phyloP scores from a whole-genome alignment of 2,113 vertebrate genomes.

The Ahaetulla prasina region DNA sequence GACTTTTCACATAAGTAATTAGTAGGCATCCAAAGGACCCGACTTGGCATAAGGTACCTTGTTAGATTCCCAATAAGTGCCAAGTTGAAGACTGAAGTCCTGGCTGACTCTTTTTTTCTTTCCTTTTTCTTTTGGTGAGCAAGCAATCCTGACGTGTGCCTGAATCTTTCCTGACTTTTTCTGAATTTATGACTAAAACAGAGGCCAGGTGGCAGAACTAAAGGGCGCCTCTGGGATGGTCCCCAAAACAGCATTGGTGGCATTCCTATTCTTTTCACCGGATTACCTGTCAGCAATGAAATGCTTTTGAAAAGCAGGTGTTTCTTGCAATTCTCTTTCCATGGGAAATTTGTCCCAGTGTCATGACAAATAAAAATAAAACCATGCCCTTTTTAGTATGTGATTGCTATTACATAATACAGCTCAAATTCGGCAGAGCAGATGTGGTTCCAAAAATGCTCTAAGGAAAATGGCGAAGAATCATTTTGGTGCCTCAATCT shows the following conservation, averaged over 20 bases:
- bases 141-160: background rate
- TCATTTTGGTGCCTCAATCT: background rate
- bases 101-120: background rate
- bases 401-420: background rate
- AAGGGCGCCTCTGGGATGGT: background rate
- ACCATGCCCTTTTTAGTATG: background rate
- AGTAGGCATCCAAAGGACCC: background rate
- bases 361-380: background rate
- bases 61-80: background rate
- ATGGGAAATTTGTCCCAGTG: background rate
- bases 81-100: background rate
- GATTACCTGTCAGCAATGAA: conserved; percentile 10
- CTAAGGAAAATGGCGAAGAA: background rate
- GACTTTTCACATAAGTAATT: background rate
- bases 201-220: background rate
- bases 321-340: background rate
- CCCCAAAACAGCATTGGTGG: background rate
- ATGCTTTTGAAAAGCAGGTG: conserved; percentile 2
- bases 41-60: background rate
- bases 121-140: background rate
- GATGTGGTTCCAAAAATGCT: background rate
- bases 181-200: background rate
- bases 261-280: background rate
- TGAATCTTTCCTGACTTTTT: background rate
- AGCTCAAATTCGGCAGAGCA: background rate